These are phyloP conservation scores for Pheosia gnoma DNA, from an alignment of 2,888 invertebrate genomes.

Conservation along the genomic window DNA sequence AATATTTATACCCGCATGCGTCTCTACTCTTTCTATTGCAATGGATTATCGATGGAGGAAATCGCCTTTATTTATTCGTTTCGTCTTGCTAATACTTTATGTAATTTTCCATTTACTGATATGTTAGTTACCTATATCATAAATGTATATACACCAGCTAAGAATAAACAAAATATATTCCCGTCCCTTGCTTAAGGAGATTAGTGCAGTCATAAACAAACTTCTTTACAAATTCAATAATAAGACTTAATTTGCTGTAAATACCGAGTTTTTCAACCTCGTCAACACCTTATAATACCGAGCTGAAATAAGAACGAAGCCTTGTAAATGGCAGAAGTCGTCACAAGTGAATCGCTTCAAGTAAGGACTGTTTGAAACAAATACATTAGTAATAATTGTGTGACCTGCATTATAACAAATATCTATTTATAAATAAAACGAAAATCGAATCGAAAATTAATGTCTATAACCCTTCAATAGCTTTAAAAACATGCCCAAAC, in stretches of 20 bases:
- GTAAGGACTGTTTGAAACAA: constrained; percentile 3
- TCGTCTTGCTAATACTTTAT: constrained; percentile 2
- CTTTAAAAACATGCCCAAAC: no score
- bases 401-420: no score
- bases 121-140: no score
- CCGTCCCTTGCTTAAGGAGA: no score
- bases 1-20: constrained; percentile 65
- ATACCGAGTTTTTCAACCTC: background rate
- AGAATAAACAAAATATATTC: no score
- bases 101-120: no score
- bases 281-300: constrained; percentile 23
- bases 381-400: background rate
- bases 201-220: no score
- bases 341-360: constrained; percentile 52
- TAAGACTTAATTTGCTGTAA: background rate
- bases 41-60: constrained; percentile 26
- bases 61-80: constrained; percentile 10
- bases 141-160: no score
- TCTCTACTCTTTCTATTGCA: constrained; percentile 41
- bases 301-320: constrained; percentile 53
- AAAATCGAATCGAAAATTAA: no score
- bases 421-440: no score
- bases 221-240: no score
- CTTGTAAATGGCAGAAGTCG: constrained; percentile 66
- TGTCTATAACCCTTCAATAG: no score